Base-by-base conservation (phyloP, 2,113 vertebrate genomes). In the Cacatua alba region DNA sequence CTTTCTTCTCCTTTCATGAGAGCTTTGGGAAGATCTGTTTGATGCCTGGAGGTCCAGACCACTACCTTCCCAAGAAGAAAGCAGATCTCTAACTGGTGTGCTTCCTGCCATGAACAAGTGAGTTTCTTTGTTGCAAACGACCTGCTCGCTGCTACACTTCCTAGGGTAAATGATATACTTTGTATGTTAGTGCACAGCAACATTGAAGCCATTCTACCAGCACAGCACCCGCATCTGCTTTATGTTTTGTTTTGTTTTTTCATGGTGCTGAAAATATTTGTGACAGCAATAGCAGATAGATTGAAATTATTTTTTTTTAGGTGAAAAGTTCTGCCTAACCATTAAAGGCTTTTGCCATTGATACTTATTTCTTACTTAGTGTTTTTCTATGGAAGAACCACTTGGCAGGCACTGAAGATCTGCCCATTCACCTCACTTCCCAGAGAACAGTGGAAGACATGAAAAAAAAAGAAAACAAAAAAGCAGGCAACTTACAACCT, bases 21-120 rank as follows among this genome's bases (percentile, higher is more conserved):
- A 52, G 33, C 24, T 77, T 31, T 11, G 21, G 41, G 35, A 76
- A 83, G 68, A 57, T 41, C 31, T 3, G 1, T n/a, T 77, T 53
- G 41, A 28, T 7, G 19, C 17, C 39, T 84, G 46, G 63, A 83
- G 16, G 9, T 60, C 13, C 48, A 68, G 19, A 39, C 10, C 23
- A 39, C 29, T 25, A 62, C 4, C 6, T 59, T 88, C 21, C 41
- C 31, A 19, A 62, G 39, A 39, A 80, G 63, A 69, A 77, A 49
- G 10, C 2, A 7, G 0, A 2, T 17, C 21, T 79, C 39, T 29
- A 51, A 59, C 4, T 10, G 20, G 28, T 75, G 18, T 1, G 2
- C 57, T 60, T 89, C 77, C 43, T 68, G 43, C 71, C 12, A 8
- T 0, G 10, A 75, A 26, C n/a, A 63, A 59, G 44, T 0, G 0